phyloP scores from a whole-genome alignment of 2,113 vertebrate genomes.

The Notarius lentiginosus region DNA sequence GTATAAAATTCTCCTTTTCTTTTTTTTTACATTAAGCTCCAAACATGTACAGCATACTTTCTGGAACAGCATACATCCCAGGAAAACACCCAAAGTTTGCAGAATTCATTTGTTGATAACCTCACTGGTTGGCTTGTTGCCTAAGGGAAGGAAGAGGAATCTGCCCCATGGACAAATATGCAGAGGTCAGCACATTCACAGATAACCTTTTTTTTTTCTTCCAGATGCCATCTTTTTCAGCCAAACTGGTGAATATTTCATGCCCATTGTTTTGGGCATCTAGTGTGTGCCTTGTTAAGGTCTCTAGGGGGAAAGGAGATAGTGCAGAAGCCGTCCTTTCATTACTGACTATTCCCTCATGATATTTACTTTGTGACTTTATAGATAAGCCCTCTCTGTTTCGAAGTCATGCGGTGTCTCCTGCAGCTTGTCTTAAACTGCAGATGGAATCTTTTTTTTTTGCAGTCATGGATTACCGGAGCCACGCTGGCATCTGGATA shows the following conservation, averaged over 20 bases:
- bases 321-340: background rate
- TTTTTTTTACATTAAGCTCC: background rate
- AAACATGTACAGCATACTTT: background rate
- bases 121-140: background rate
- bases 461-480: constrained; percentile 38
- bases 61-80: background rate
- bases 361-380: background rate
- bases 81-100: background rate
- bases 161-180: background rate
- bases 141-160: background rate
- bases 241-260: constrained; percentile 2
- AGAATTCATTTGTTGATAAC: background rate
- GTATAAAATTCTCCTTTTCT: too few species aligned
- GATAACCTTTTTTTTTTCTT: background rate
- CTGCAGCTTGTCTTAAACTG: constrained; percentile 13
- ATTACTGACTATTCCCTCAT: constrained; percentile 1
- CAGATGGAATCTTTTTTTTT: constrained; percentile 4
- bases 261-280: background rate
- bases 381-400: constrained; percentile 10
- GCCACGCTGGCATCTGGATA: constrained; percentile 3
- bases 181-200: background rate
- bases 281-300: background rate
- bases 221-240: background rate
- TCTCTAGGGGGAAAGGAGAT: background rate
- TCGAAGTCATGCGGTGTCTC: background rate